A percentile compares a stretch with the other conserved stretches of the same genome.
Evolutionary conservation across 2,888 invertebrate genomes (phyloP).

Genomic region (Drepana falcataria): DNA sequence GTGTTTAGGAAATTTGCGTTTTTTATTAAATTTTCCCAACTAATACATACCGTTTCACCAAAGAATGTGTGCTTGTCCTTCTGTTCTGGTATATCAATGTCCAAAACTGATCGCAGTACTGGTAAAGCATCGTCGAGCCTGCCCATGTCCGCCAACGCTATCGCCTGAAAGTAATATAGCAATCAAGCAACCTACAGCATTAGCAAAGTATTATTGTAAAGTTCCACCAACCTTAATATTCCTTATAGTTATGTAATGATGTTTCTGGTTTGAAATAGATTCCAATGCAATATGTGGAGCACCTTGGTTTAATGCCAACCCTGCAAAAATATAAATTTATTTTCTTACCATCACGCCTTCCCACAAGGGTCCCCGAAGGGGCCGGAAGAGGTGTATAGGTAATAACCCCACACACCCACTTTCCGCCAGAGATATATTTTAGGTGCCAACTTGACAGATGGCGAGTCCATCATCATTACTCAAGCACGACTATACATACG

Average conservation of each 20-base stretch:
- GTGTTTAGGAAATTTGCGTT: no score
- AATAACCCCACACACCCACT: no score
- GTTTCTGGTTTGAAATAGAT: slow-evolving; percentile 75
- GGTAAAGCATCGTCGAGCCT: slow-evolving; percentile 82
- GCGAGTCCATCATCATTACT: no score
- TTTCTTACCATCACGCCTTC: not conserved
- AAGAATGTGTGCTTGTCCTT: slow-evolving; percentile 79
- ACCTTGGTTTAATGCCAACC: slow-evolving; percentile 83
- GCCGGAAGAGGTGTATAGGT: no score
- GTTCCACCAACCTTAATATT: slow-evolving; percentile 79
- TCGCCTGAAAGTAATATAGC: slow-evolving; percentile 46
- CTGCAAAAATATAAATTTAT: slow-evolving; percentile 30
- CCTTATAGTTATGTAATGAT: slow-evolving; percentile 82
- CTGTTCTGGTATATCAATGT: slow-evolving; percentile 71
- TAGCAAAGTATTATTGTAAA: no score
- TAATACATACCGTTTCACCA: slow-evolving; percentile 74
- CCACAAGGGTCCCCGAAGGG: no score
- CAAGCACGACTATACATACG: no score
- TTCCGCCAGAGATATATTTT: no score
- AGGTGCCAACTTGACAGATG: no score
- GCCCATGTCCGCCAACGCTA: slow-evolving; percentile 76
- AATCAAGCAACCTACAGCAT: no score
- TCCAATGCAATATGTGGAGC: slow-evolving; percentile 83
- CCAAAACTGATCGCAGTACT: slow-evolving; percentile 76
- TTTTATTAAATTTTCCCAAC: no score